Percentiles rank a stretch among this genome's conserved stretches.
These are phyloP conservation scores for Andrena marginata DNA, from an alignment of 2,888 invertebrate genomes.

Conservation along the genomic window DNA sequence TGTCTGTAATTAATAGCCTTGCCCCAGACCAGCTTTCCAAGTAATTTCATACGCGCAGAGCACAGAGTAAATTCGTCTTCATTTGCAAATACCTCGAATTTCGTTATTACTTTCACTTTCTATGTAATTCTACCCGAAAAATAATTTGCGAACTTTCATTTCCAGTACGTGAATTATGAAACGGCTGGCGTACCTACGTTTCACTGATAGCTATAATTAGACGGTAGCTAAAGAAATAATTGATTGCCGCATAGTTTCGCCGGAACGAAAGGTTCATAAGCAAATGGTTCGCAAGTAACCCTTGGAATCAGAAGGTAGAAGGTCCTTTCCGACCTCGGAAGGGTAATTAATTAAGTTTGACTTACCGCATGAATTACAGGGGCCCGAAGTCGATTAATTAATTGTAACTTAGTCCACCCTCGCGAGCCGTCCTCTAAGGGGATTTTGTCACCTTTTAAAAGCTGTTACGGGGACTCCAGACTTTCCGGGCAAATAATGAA, in stretches of 20 bases:
- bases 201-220: not conserved
- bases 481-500: constrained; percentile 60
- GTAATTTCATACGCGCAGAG: constrained; percentile 45
- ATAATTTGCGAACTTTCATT: not conserved
- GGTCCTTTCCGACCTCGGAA: constrained; percentile 48
- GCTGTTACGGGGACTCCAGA: constrained; percentile 56
- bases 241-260: constrained; percentile 12
- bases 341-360: constrained; percentile 84
- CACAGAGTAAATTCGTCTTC: constrained; percentile 19
- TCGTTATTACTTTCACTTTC: not conserved
- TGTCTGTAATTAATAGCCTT: constrained; percentile 77
- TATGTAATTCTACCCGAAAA: not conserved
- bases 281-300: constrained; percentile 47
- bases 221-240: constrained; percentile 18
- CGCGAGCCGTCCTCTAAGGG: constrained; percentile 67
- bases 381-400: constrained; percentile 83
- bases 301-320: constrained; percentile 56
- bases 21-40: constrained; percentile 46
- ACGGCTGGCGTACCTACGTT: not conserved
- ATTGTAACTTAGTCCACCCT: constrained; percentile 80
- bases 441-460: constrained; percentile 83
- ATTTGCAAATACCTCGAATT: not conserved
- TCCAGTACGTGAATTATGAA: not conserved
- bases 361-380: constrained; percentile 83
- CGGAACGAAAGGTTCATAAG: constrained; percentile 25